Conservation (phyloP, 2,888 invertebrate genomes). For the Adelognathus sp. region DNA sequence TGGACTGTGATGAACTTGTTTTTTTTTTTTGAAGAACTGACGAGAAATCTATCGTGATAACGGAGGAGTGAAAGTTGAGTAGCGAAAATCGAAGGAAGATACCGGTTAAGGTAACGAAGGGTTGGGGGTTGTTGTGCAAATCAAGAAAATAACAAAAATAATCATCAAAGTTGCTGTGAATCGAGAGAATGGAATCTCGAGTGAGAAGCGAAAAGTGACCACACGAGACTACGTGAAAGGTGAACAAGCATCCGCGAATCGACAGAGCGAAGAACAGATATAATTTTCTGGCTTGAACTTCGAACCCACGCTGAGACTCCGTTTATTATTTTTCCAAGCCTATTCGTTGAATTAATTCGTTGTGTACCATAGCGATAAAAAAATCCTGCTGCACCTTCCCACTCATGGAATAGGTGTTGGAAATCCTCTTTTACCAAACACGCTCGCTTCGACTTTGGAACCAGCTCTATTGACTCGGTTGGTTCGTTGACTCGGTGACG, state of each 20-base stretch:
- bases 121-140: too few species aligned
- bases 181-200: too few species aligned
- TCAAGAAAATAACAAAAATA: neutral
- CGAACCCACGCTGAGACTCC: neutral
- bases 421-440: too few species aligned
- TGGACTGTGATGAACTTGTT: neutral
- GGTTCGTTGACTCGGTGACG: too few species aligned
- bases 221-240: slow-evolving; percentile 19
- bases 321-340: neutral
- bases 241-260: neutral
- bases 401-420: too few species aligned
- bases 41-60: neutral
- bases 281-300: slow-evolving; percentile 11
- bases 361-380: neutral
- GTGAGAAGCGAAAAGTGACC: neutral
- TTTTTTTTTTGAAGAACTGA: neutral
- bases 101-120: too few species aligned
- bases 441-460: slow-evolving; percentile 28
- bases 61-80: neutral
- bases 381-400: too few species aligned
- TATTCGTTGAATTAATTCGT: slow-evolving; percentile 5
- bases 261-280: slow-evolving; percentile 8
- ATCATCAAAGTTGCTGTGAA: too few species aligned
- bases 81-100: neutral
- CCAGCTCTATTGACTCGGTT: slow-evolving; percentile 23